phyloP scores from a whole-genome alignment of 2,888 invertebrate species.

The Leptura quadrifasciata region DNA sequence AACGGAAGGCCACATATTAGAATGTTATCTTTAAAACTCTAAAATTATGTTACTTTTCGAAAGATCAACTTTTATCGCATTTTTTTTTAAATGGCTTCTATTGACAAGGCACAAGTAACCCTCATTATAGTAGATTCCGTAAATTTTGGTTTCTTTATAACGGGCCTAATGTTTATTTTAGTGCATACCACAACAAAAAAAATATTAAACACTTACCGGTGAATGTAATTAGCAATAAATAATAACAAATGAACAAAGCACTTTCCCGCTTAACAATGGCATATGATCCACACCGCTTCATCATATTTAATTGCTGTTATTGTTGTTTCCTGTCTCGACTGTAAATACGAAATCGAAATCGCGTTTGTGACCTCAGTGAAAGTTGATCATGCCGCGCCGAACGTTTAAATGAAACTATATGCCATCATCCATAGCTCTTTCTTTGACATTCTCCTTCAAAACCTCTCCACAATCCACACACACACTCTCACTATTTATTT shows the following conservation, averaged over 20 bases:
- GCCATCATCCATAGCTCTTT: constrained; percentile 16
- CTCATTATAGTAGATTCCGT: no score
- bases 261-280: constrained; percentile 55
- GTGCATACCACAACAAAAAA: no score
- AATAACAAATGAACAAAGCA: constrained; percentile 59
- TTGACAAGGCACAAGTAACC: no score
- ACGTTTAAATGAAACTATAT: constrained; percentile 18
- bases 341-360: constrained; percentile 19
- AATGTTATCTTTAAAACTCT: no score
- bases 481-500: constrained; percentile 30
- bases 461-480: constrained; percentile 21
- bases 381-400: constrained; percentile 26
- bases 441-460: constrained; percentile 34
- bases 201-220: constrained; percentile 57
- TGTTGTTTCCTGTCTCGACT: constrained; percentile 19
- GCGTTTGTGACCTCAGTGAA: constrained; percentile 19
- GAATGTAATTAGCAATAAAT: constrained; percentile 59
- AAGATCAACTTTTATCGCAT: no score
- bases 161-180: no score
- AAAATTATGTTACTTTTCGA: no score
- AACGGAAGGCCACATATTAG: no score
- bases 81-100: no score
- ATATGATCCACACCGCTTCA: constrained; percentile 47
- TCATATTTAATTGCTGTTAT: constrained; percentile 37
- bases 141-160: no score